Conservation (phyloP, 2,113 vertebrate species). For the Cinclus cinclus region DNA sequence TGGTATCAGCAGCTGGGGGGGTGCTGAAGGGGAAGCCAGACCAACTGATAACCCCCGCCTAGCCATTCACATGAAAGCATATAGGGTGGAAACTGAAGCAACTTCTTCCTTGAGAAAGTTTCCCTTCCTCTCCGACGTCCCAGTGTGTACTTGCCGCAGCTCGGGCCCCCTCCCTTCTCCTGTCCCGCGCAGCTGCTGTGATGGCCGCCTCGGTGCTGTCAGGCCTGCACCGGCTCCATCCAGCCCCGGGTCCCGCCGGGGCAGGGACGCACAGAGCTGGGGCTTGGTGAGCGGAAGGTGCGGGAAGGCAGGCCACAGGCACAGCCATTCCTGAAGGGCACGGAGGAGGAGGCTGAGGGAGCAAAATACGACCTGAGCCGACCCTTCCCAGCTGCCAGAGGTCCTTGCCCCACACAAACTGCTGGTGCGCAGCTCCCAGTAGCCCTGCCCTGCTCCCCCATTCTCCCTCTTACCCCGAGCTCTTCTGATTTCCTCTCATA, state of each 20-base stretch:
- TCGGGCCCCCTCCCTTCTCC: not conserved
- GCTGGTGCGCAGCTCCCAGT: accelerated
- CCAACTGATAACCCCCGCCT: not conserved
- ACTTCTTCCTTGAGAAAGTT: not conserved
- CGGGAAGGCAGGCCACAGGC: not conserved
- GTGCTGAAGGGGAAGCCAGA: not conserved
- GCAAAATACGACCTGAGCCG: accelerated
- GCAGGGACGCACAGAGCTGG: not conserved
- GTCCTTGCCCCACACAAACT: not conserved
- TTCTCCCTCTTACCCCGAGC: accelerated
- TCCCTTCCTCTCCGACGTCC: not conserved
- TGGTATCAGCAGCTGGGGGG: not conserved
- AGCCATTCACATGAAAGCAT: not conserved
- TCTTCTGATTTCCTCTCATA: not conserved
- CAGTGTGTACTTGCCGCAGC: not conserved
- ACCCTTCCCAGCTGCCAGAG: not conserved
- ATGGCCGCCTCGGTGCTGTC: accelerated
- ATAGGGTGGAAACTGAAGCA: not conserved
- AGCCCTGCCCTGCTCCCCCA: not conserved
- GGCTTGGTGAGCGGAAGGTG: accelerated
- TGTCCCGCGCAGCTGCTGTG: not conserved
- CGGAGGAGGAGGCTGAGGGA: accelerated
- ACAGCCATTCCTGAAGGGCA: not conserved
- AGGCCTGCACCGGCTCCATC: accelerated
- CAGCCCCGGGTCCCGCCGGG: accelerated